Conservation (phyloP, 2,888 invertebrate genomes). For the Eurois occulta region DNA sequence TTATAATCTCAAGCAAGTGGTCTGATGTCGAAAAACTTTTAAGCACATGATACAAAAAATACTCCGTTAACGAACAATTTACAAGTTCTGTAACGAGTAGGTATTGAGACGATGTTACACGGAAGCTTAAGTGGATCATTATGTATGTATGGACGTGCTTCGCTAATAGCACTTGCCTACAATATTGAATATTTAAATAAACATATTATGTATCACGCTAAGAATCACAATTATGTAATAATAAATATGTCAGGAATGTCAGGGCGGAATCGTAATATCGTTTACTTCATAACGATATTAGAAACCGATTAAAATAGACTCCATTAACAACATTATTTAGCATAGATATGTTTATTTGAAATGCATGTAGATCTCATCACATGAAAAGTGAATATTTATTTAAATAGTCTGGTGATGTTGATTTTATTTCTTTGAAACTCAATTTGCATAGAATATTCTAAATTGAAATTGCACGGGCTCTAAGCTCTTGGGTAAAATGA, state of each 20-base stretch:
- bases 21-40: conserved; percentile 66
- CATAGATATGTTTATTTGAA: conserved; percentile 25
- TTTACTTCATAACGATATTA: conserved; percentile 30
- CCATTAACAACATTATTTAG: conserved; percentile 16
- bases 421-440: conserved; percentile 33
- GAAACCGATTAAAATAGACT: conserved; percentile 33
- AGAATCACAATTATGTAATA: conserved; percentile 51
- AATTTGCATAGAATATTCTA: conserved; percentile 20
- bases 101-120: conserved; percentile 69
- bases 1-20: conserved; percentile 42
- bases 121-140: conserved; percentile 69
- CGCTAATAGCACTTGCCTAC: conserved; percentile 73
- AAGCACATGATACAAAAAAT: conserved; percentile 65
- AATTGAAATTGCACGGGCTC: conserved; percentile 8
- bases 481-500: conserved; percentile 23
- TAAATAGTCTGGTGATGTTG: background rate
- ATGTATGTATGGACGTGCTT: conserved; percentile 46
- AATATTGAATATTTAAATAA: conserved; percentile 57
- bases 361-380: conserved; percentile 24
- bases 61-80: conserved; percentile 76
- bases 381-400: conserved; percentile 27
- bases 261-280: conserved; percentile 5
- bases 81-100: conserved; percentile 67
- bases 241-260: conserved; percentile 42
- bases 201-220: conserved; percentile 35